These are phyloP conservation scores for Riparia riparia DNA, from an alignment of 2,113 vertebrate species.

Conservation along the genomic window DNA sequence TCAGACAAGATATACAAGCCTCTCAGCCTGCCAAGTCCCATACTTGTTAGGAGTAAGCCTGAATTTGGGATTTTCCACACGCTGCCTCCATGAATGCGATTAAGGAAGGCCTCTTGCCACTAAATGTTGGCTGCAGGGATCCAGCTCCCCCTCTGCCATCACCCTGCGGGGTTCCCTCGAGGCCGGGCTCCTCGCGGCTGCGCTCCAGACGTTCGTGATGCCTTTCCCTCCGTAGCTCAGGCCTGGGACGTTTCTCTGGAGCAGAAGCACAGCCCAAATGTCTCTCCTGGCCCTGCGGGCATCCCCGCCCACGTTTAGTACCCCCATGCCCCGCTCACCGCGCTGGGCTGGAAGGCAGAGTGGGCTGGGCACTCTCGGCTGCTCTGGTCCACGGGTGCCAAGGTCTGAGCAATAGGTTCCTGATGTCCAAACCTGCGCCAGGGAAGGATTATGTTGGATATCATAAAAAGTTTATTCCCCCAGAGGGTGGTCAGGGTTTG, in stretches of 20 bases:
- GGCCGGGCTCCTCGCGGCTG: neutral
- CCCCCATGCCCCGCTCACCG: too few relatives aligned
- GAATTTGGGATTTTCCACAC: neutral
- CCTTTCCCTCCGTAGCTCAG: neutral
- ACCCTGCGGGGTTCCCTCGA: neutral
- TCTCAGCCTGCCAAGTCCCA: slow-evolving; percentile 42
- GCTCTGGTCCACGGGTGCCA: neutral
- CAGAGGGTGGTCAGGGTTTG: neutral
- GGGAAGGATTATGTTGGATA: neutral
- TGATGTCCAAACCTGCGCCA: neutral
- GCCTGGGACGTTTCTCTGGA: neutral
- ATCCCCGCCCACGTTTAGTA: neutral
- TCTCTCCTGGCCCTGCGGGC: neutral
- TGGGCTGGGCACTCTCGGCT: neutral
- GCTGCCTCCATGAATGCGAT: neutral
- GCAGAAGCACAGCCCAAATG: neutral
- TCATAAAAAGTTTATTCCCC: neutral
- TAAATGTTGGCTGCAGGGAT: neutral
- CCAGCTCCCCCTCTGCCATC: neutral
- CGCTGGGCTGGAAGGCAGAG: neutral
- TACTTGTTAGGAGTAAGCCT: slow-evolving; percentile 11
- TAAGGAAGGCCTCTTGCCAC: neutral
- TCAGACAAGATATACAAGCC: slow-evolving; percentile 46
- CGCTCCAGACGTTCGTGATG: accelerated
- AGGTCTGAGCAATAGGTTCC: neutral